A percentile compares a stretch with the other conserved stretches of the same genome.
These are phyloP conservation scores for Gandaritis pyraliata DNA, from an alignment of 2,888 invertebrate species.

Conservation along the genomic window DNA sequence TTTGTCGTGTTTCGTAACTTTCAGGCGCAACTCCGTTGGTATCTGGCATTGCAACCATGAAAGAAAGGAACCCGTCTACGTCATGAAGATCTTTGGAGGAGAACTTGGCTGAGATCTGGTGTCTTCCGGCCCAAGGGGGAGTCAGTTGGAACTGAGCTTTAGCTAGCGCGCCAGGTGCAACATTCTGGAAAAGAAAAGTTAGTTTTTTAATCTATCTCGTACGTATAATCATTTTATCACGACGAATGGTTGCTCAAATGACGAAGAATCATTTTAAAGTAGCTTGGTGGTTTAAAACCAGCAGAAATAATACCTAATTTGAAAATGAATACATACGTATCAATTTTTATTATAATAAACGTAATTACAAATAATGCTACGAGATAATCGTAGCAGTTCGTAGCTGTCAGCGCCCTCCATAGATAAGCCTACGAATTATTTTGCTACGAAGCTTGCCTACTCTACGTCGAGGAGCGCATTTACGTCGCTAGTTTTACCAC, in stretches of 20 bases:
- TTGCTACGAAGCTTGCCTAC: neutral
- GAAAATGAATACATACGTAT: too few species aligned
- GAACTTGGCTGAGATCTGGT: conserved; percentile 94
- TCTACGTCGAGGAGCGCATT: neutral
- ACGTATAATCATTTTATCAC: neutral
- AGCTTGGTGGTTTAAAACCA: too few species aligned
- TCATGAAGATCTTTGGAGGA: conserved; percentile 94
- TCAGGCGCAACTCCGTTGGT: conserved; percentile 67
- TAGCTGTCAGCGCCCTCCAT: conserved; percentile 20
- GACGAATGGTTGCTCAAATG: too few species aligned
- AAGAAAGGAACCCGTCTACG: conserved; percentile 93
- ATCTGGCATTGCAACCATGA: conserved; percentile 85
- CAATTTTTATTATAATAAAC: too few species aligned
- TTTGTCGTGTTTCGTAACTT: conserved; percentile 57
- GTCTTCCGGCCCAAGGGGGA: conserved; percentile 91
- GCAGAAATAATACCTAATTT: too few species aligned
- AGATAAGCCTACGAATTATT: conserved; percentile 11
- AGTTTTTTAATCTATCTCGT: neutral
- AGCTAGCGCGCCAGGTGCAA: conserved; percentile 87
- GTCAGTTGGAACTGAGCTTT: conserved; percentile 90
- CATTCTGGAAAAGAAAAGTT: conserved; percentile 41
- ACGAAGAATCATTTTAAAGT: too few species aligned
- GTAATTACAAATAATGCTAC: neutral
- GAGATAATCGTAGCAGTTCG: conserved; percentile 2
- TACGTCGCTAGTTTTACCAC: too few species aligned